phyloP scores from a whole-genome alignment of 2,113 vertebrate genomes.

The Nipponia nippon region DNA sequence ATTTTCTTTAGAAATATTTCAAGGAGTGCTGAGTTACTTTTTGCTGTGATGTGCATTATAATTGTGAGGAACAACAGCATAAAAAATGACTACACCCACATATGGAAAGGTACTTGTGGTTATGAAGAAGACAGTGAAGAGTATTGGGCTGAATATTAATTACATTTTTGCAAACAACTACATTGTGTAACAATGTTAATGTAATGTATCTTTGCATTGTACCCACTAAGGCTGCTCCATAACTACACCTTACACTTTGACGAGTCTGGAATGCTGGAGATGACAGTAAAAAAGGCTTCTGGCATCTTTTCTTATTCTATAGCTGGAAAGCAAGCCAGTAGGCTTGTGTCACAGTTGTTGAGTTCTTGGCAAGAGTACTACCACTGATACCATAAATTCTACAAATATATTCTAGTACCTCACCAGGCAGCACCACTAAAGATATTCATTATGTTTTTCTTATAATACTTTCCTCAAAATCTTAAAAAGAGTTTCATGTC shows the following conservation, averaged over 20 bases:
- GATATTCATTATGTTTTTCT: neutral
- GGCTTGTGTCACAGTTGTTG: neutral
- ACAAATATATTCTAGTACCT: neutral
- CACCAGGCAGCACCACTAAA: neutral
- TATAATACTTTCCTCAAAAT: neutral
- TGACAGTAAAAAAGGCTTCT: neutral
- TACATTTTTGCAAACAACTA: neutral
- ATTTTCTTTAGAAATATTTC: neutral
- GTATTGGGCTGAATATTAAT: neutral
- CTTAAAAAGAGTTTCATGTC: neutral
- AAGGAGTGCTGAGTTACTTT: neutral
- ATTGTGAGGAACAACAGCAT: neutral
- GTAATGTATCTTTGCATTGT: neutral
- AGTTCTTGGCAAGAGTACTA: neutral
- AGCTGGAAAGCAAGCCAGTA: neutral
- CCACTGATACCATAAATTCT: neutral
- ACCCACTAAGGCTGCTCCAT: neutral
- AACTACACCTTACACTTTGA: neutral
- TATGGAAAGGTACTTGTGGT: neutral
- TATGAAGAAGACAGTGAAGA: neutral
- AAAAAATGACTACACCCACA: neutral
- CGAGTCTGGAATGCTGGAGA: neutral
- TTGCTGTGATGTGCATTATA: neutral
- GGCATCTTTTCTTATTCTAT: neutral
- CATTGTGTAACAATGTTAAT: neutral